These are phyloP conservation scores for Diadema setosum DNA, from an alignment of 35 echinoderm and acorn worm genomes.

Conservation along the genomic window DNA sequence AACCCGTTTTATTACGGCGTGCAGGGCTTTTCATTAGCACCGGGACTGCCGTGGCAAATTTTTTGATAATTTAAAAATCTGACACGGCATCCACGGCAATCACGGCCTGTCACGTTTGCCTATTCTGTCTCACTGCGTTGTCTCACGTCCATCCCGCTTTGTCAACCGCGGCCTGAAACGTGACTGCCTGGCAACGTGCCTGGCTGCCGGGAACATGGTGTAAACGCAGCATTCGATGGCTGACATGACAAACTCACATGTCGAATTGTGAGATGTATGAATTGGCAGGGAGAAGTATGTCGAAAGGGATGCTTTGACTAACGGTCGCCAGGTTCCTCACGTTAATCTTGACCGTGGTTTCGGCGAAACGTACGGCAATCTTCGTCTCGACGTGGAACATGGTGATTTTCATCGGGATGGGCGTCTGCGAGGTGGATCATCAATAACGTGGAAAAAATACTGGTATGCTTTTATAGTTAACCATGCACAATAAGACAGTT, in stretches of 20 bases:
- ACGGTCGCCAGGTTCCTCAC: slow-evolving; percentile 10
- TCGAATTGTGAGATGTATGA: slow-evolving; percentile 41
- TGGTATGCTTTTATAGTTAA: neutral
- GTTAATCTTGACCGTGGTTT: neutral
- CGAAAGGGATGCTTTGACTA: neutral
- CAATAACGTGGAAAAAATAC: neutral
- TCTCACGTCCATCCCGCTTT: no score
- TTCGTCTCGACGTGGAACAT: slow-evolving; percentile 27
- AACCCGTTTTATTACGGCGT: no score
- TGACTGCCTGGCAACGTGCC: no score
- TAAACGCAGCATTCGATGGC: no score
- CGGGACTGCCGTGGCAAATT: no score
- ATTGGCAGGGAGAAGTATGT: slow-evolving; percentile 9
- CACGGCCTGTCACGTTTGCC: no score
- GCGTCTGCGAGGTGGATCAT: neutral
- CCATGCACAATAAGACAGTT: neutral
- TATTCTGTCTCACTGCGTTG: no score
- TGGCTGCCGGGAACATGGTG: no score
- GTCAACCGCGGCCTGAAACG: no score
- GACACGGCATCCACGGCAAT: no score
- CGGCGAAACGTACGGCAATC: slow-evolving; percentile 34
- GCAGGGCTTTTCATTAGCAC: no score
- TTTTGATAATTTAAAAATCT: no score
- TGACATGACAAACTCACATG: slow-evolving; percentile 29
- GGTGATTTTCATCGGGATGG: neutral